These are phyloP conservation scores for Chloromyia formosa DNA, from an alignment of 2,888 invertebrate genomes.

Conservation along the genomic window DNA sequence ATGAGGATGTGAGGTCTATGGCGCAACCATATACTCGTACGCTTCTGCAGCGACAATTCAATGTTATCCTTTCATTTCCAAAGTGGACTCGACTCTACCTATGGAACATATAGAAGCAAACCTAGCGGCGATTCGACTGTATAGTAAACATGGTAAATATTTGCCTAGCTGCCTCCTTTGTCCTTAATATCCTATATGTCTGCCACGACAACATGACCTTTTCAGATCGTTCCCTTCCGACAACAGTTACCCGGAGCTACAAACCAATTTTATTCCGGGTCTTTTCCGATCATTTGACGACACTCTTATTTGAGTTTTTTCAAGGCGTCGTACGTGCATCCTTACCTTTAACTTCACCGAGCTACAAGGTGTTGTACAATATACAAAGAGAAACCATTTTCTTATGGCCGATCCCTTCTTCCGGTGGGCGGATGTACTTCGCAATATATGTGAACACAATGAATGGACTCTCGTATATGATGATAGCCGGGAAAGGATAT, in stretches of 20 bases:
- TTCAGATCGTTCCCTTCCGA: background rate
- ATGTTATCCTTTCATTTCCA: slow-evolving; percentile 37
- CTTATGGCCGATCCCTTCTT: background rate
- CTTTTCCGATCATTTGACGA: slow-evolving; percentile 21
- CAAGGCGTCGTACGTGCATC: background rate
- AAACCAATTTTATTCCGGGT: slow-evolving; percentile 21
- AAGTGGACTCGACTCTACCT: slow-evolving; percentile 14
- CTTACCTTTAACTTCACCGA: background rate
- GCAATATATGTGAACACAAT: background rate
- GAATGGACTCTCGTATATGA: background rate
- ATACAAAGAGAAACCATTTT: background rate
- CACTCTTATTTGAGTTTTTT: slow-evolving; percentile 15
- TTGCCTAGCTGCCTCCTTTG: slow-evolving; percentile 26
- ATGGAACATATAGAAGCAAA: background rate
- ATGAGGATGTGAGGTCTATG: background rate
- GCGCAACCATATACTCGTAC: slow-evolving; percentile 2
- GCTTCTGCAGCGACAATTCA: background rate
- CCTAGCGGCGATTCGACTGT: background rate
- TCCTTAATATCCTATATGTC: slow-evolving; percentile 12
- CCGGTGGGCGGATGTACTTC: background rate
- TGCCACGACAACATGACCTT: slow-evolving; percentile 17
- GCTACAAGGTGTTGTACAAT: background rate
- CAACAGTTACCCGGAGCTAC: background rate
- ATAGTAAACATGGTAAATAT: slow-evolving; percentile 27
- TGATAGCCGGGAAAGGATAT: slow-evolving; percentile 2